Evolutionary conservation across 2,797 vertebrate genomes (phyloP).

Genomic region (Spondyliosoma cantharus): DNA sequence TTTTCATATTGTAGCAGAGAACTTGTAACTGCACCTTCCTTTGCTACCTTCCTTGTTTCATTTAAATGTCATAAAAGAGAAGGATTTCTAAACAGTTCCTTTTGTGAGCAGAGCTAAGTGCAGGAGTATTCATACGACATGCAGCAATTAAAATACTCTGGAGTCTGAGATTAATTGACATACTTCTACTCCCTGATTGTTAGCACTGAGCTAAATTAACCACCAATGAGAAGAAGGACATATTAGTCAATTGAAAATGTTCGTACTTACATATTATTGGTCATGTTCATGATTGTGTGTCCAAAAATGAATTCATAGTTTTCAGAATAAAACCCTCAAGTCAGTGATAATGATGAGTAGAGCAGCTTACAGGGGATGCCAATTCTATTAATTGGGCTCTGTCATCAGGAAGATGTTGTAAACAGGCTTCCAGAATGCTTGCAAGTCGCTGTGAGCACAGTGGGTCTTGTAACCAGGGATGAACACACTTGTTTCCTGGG

Average conservation of each 20-base stretch:
- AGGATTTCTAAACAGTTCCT: not conserved
- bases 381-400: constrained; percentile 21
- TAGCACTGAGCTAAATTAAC: not conserved
- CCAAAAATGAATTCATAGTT: not conserved
- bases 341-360: not conserved
- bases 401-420: constrained; percentile 42
- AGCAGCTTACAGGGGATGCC: not conserved
- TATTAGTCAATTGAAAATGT: not conserved
- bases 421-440: constrained; percentile 2
- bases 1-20: not conserved
- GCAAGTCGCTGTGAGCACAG: constrained; percentile 50
- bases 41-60: not conserved
- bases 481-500: constrained; percentile 72
- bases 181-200: not conserved
- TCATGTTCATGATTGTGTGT: not conserved
- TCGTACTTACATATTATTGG: not conserved
- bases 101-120: not conserved
- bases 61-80: not conserved
- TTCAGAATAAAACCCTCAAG: not conserved
- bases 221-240: not conserved
- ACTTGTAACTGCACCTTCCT: not conserved
- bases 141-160: no score
- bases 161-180: not conserved
- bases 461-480: constrained; percentile 61
- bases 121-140: not conserved